Conservation (phyloP, 2,113 vertebrate species). For the Corydoras maculifer region DNA sequence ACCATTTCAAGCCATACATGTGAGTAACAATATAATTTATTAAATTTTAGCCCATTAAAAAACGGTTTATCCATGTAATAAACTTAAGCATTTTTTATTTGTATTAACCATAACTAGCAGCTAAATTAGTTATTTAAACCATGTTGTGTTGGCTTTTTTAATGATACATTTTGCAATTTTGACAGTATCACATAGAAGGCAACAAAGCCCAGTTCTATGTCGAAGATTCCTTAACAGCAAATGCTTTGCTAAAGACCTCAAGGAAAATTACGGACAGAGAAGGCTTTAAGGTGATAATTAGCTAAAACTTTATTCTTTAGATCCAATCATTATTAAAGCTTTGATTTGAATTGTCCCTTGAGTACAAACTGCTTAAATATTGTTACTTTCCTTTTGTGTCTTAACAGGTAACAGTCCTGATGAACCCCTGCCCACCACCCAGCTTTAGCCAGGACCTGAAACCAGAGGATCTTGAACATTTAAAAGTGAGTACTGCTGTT, state of each 20-base stretch:
- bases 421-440: constrained; percentile 34
- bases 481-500: constrained; percentile 29
- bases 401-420: constrained; percentile 24
- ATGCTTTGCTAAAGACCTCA: constrained; percentile 61
- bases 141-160: background rate
- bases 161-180: background rate
- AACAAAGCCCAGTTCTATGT: constrained; percentile 64
- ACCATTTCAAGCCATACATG: constrained; percentile 64
- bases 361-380: background rate
- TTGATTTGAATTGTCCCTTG: background rate
- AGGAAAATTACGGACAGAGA: constrained; percentile 63
- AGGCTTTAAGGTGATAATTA: constrained; percentile 54
- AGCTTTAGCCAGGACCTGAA: constrained; percentile 32
- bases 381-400: background rate
- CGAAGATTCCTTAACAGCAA: constrained; percentile 60
- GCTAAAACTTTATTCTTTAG: too few species aligned
- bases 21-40: constrained; percentile 31
- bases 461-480: constrained; percentile 40
- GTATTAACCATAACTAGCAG: too few species aligned
- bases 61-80: too few species aligned
- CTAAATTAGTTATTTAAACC: background rate
- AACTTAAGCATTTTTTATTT: too few species aligned
- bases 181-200: constrained; percentile 62
- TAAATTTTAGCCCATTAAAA: background rate
- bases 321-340: background rate